Evolutionary conservation across 2,797 vertebrate genomes (phyloP).

Genomic region (Gymnodraco acuticeps): DNA sequence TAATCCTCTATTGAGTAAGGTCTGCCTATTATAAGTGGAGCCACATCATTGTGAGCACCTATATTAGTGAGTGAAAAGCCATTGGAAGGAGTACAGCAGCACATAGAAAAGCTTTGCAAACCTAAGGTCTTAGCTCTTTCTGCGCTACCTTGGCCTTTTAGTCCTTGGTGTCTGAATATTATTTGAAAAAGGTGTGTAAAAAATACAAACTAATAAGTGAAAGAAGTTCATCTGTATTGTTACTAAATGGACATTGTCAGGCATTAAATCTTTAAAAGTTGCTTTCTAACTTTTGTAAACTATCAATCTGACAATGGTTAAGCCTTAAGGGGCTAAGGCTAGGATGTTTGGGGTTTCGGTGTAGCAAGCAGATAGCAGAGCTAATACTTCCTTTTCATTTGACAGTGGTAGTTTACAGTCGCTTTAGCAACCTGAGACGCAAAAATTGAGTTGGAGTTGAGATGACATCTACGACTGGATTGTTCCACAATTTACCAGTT

Average conservation of each 20-base stretch:
- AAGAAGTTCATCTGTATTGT: conserved; percentile 24
- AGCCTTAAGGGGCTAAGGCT: not conserved
- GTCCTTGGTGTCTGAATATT: conserved; percentile 33
- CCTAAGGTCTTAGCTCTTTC: conserved; percentile 40
- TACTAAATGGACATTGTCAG: not conserved
- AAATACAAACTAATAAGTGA: conserved; percentile 28
- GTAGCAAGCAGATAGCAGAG: not conserved
- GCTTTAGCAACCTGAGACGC: not conserved
- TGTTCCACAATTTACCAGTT: not conserved
- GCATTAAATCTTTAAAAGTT: conserved; percentile 25
- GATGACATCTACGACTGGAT: not conserved
- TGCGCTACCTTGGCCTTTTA: conserved; percentile 53
- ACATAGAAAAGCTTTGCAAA: conserved; percentile 42
- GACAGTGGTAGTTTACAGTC: not conserved
- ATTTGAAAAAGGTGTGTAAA: conserved; percentile 36
- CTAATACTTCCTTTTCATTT: not conserved
- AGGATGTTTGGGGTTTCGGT: not conserved
- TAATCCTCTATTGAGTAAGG: conserved; percentile 34
- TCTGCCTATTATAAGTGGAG: conserved; percentile 46
- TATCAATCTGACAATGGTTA: not conserved
- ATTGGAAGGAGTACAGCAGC: conserved; percentile 44
- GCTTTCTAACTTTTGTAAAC: conserved; percentile 11
- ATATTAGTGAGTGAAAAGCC: conserved; percentile 25
- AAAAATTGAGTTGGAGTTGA: not conserved
- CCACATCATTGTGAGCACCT: conserved; percentile 49